These are phyloP conservation scores for Agapornis canus DNA, from an alignment of 2,797 vertebrate genomes.

Conservation along the genomic window DNA sequence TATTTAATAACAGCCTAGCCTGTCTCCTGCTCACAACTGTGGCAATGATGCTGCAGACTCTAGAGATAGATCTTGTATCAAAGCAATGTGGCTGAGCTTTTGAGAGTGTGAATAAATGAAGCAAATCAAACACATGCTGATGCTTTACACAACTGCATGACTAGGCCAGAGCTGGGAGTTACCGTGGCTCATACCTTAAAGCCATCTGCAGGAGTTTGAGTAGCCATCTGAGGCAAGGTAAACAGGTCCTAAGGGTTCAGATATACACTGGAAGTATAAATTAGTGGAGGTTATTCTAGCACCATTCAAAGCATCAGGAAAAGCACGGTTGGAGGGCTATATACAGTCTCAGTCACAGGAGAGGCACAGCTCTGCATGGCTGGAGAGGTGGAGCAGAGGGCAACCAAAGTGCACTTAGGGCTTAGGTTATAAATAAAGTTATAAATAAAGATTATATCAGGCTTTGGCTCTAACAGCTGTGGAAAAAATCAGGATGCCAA, in stretches of 20 bases:
- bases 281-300: background rate
- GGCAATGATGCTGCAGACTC: background rate
- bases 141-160: background rate
- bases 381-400: background rate
- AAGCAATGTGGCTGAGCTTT: background rate
- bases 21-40: background rate
- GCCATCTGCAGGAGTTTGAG: background rate
- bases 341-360: background rate
- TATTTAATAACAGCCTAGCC: background rate
- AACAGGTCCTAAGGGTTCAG: background rate
- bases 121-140: background rate
- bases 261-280: background rate
- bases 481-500: background rate
- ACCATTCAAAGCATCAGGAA: background rate
- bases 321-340: background rate
- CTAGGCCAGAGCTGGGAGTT: background rate
- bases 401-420: background rate
- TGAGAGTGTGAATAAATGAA: background rate
- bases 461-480: background rate
- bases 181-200: background rate
- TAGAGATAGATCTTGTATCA: background rate
- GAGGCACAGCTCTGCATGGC: background rate
- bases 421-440: background rate
- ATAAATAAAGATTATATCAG: conserved; percentile 1
- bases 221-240: background rate